These are phyloP conservation scores for Marasmarcha lunaedactyla DNA, from an alignment of 2,888 invertebrate genomes.

Conservation along the genomic window DNA sequence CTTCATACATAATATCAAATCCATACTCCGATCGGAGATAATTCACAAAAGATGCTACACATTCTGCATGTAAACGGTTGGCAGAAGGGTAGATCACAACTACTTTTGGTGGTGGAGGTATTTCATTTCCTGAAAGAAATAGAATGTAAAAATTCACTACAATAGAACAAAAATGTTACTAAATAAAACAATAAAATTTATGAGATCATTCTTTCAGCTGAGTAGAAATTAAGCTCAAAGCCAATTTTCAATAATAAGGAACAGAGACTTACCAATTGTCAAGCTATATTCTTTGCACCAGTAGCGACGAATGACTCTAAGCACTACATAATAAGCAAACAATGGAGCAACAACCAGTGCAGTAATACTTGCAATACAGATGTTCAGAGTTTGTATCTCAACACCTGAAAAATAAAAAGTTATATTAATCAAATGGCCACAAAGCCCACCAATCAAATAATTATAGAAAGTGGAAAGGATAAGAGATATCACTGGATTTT, in stretches of 20 bases:
- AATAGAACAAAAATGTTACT: neutral
- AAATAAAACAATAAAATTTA: neutral
- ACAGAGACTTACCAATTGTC: slow-evolving; percentile 20
- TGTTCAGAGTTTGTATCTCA: slow-evolving; percentile 23
- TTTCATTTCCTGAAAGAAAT: slow-evolving; percentile 29
- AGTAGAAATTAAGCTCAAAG: neutral
- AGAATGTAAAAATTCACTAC: neutral
- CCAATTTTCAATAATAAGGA: neutral
- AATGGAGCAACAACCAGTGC: slow-evolving; percentile 45
- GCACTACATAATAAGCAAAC: slow-evolving; percentile 48
- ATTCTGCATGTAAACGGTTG: slow-evolving; percentile 48
- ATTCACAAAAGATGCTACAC: slow-evolving; percentile 41
- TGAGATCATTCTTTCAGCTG: neutral
- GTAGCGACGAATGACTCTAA: slow-evolving; percentile 37
- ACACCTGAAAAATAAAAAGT: too few relatives aligned
- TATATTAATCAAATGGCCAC: too few relatives aligned
- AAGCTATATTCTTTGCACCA: slow-evolving; percentile 45
- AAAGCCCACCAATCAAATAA: too few relatives aligned
- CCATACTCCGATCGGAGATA: slow-evolving; percentile 50
- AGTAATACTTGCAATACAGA: slow-evolving; percentile 54
- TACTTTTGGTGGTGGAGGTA: slow-evolving; percentile 48
- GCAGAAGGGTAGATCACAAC: slow-evolving; percentile 45
- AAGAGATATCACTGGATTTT: too few relatives aligned
- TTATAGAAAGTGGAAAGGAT: too few relatives aligned
- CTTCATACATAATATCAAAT: slow-evolving; percentile 47